phyloP scores from a whole-genome alignment of 1,140 invertebrate species.

The Trinorchestia longiramus region DNA sequence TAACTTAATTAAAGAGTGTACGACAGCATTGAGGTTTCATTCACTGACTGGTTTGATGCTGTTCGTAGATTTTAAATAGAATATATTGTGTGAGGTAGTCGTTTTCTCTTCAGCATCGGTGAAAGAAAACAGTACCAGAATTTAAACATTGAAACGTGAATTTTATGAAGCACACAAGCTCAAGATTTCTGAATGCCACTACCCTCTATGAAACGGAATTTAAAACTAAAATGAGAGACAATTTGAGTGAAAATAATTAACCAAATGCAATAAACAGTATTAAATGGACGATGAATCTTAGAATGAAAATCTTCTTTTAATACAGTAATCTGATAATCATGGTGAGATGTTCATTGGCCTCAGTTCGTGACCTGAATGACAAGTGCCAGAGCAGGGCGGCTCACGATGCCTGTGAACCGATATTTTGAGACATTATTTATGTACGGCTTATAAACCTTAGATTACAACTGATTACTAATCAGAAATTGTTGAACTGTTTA shows the following conservation, averaged over 20 bases:
- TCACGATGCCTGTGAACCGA: background rate
- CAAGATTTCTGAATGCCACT: background rate
- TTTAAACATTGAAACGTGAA: too few species aligned
- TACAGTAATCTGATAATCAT: background rate
- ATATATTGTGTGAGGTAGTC: too few species aligned
- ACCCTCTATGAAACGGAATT: background rate
- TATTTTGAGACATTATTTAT: background rate
- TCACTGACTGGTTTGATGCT: too few species aligned
- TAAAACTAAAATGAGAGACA: background rate
- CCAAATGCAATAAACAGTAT: background rate
- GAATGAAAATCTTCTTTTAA: background rate
- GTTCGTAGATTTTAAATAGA: too few species aligned
- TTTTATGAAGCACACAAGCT: too few species aligned
- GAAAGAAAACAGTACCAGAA: too few species aligned
- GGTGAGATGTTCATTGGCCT: background rate
- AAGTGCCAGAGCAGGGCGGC: background rate
- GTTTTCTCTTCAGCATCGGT: too few species aligned
- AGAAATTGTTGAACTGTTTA: too few species aligned
- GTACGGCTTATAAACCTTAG: background rate
- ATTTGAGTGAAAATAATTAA: background rate
- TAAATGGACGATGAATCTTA: background rate
- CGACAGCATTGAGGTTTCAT: too few species aligned
- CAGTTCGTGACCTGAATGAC: background rate
- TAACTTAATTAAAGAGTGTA: too few species aligned
- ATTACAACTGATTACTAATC: background rate